Evolutionary conservation across 2,888 invertebrate species (phyloP).

Genomic region (Physocephala rufipes): DNA sequence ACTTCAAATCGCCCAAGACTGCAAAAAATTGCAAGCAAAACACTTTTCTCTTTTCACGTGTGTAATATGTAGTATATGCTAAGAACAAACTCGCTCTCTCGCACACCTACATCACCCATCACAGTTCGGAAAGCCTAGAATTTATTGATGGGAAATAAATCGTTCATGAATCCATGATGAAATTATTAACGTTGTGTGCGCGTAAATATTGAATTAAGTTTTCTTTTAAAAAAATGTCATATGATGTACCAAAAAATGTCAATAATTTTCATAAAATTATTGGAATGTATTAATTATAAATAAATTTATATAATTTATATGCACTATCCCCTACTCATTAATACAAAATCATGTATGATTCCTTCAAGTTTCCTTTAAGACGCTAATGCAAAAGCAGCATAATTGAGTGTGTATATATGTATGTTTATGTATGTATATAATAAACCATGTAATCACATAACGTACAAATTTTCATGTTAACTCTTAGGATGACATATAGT

Average conservation of each 20-base stretch:
- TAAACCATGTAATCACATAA: conserved; percentile 1
- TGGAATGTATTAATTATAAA: no score
- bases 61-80: neutral
- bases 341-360: no score
- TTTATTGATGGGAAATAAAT: neutral
- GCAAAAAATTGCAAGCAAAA: no score
- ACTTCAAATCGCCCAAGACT: neutral
- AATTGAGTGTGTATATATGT: neutral
- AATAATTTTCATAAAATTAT: no score
- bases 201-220: no score
- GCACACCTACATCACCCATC: neutral
- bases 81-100: neutral
- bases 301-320: no score
- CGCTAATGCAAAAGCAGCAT: conserved; percentile 41
- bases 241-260: no score
- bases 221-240: no score
- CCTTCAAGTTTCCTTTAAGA: conserved; percentile 25
- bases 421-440: neutral
- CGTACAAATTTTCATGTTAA: conserved; percentile 6
- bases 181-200: no score
- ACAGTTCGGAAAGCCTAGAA: neutral
- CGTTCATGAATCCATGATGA: no score
- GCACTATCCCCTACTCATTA: no score
- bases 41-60: no score
- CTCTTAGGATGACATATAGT: neutral